Conservation (phyloP, 1,140 invertebrate genomes). For the Papilio polyxenes region DNA sequence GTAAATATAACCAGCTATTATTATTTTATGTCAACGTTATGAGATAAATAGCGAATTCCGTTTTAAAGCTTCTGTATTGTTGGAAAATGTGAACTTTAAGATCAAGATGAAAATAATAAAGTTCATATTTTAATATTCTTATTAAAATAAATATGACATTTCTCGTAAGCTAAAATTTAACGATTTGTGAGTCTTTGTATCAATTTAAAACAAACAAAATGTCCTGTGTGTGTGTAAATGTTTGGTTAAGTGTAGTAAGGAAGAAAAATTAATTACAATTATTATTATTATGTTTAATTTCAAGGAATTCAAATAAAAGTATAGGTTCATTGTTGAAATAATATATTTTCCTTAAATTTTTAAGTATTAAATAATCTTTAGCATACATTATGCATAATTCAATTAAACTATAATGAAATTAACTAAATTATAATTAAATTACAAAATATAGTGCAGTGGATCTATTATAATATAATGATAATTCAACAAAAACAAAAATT, state of each 20-base stretch:
- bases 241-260: too few species aligned
- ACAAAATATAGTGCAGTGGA: slow-evolving; percentile 31
- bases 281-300: neutral
- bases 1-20: neutral
- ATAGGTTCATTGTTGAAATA: slow-evolving; percentile 43
- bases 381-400: slow-evolving; percentile 37
- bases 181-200: too few species aligned
- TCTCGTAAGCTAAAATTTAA: too few species aligned
- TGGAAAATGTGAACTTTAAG: too few species aligned
- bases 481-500: slow-evolving; percentile 33
- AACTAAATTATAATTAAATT: slow-evolving; percentile 39
- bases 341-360: slow-evolving; percentile 51
- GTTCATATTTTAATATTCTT: neutral
- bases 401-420: slow-evolving; percentile 41
- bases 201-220: too few species aligned
- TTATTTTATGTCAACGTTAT: neutral
- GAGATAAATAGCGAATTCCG: neutral
- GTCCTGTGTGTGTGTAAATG: too few species aligned
- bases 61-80: neutral
- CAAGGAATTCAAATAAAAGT: slow-evolving; percentile 35
- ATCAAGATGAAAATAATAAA: too few species aligned
- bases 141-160: too few species aligned
- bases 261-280: too few species aligned
- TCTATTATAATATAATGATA: slow-evolving; percentile 17
- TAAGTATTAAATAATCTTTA: slow-evolving; percentile 48